Base-by-base conservation (phyloP, 2,797 vertebrate species). In the Myioborus miniatus region DNA sequence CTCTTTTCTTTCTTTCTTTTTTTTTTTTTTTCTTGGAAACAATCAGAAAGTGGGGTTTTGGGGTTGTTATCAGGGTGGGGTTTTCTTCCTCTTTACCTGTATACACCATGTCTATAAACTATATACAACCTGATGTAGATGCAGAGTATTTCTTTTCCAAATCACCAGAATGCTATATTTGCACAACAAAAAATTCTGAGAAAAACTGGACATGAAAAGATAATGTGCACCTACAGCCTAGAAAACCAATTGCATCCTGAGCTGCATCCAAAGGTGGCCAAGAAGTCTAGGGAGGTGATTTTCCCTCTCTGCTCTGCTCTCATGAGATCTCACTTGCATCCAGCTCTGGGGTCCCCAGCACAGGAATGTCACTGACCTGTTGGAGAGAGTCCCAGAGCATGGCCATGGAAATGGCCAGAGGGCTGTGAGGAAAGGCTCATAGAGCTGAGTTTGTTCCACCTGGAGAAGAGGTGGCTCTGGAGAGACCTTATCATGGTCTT, bases 1-100 rank as follows among this genome's bases (percentile, higher is more conserved):
- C 53, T n/a, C 13, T 21, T 55, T n/a, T 55, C 1, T n/a, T 53
- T 21, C 3, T 12, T 11, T 13, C 1, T 3, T 4, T 5, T 5
- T 9, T 13, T 15, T 15, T 52, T 79, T 11, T 20, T 27, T 22
- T 11, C 72, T 76, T 47, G 21, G 4, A 56, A 91, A 63, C 6
- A 30, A 63, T 1, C 6, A 72, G 50, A 56, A 87, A 74, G 37
- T 37, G 34, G 3, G 3, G 0, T 0, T 59, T 80, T 29, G 27
- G 20, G 4, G 8, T 26, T 22, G 8, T 49, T 81, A 46, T 58
- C 7, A 21, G 26, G 11, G 3, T 6, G 26, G 16, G 4, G 2
- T 21, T 20, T 24, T 58, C 64, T 72, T 70, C 13, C 7, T 29
- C 24, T 72, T 79, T 83, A 60, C 18, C n/a, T 43, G 34, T 12